These are phyloP conservation scores for Odobenus rosmarus DNA, from an alignment of 2,113 vertebrate genomes.

Conservation along the genomic window DNA sequence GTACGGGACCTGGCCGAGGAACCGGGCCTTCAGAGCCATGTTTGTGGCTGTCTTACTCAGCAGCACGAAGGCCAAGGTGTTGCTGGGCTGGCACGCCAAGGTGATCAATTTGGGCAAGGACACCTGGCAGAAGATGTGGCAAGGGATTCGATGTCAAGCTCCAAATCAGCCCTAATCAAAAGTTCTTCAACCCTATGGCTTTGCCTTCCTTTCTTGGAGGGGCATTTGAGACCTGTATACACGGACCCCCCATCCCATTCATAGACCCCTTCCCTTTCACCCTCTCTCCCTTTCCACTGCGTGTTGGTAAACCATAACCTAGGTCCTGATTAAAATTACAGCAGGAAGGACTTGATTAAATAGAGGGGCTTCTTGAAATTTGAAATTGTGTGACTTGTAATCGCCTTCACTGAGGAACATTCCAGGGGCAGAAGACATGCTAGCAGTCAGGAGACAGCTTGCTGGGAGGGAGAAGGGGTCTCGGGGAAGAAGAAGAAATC, in stretches of 20 bases:
- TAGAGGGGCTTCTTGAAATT: not conserved
- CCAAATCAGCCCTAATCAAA: not conserved
- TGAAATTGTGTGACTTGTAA: not conserved
- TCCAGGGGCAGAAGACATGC: not conserved
- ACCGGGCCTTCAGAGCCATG: not conserved
- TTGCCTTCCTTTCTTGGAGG: not conserved
- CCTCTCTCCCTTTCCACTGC: too few relatives aligned
- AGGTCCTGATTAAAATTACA: not conserved
- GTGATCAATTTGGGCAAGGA: slow-evolving; percentile 43
- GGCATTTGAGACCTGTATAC: not conserved
- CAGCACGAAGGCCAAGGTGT: not conserved
- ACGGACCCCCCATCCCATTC: accelerated
- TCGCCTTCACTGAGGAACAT: not conserved
- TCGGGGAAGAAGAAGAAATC: not conserved
- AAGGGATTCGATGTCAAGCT: not conserved
- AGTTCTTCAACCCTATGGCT: not conserved
- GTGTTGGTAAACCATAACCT: not conserved
- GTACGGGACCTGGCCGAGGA: not conserved
- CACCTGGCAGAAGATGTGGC: not conserved
- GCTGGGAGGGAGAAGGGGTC: not conserved
- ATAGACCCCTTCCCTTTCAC: not conserved
- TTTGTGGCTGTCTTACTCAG: not conserved
- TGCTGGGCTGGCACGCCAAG: slow-evolving; percentile 9
- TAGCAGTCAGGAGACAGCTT: not conserved
- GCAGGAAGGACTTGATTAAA: not conserved